Evolutionary conservation across 2,113 vertebrate species (phyloP).

Genomic region (Myodes glareolus): DNA sequence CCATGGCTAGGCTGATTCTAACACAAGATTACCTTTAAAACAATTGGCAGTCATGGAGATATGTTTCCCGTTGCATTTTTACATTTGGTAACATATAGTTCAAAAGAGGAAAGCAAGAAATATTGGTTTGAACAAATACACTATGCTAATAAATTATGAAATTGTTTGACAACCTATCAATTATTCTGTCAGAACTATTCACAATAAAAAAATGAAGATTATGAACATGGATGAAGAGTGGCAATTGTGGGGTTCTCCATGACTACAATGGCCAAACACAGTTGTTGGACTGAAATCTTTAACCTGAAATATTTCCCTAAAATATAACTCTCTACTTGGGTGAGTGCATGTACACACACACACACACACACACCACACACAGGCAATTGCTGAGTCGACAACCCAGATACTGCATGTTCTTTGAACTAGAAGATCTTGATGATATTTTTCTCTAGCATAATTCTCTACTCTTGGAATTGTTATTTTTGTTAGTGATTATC

Average conservation of each 20-base stretch:
- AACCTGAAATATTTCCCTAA: not conserved
- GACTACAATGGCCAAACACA: not conserved
- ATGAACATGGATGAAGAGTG: not conserved
- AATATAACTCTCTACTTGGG: not conserved
- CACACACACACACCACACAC: rapidly evolving
- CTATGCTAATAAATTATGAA: not conserved
- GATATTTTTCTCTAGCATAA: not conserved
- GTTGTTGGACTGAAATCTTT: not conserved
- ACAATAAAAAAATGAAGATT: not conserved
- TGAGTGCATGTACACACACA: not conserved
- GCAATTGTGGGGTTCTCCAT: not conserved
- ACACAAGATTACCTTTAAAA: conserved; percentile 10
- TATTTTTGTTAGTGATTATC: not conserved
- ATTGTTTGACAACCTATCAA: not conserved
- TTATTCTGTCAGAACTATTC: not conserved
- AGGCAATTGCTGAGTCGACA: not conserved
- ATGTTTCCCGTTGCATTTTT: not conserved
- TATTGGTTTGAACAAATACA: not conserved
- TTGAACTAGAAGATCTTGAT: not conserved
- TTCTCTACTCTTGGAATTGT: not conserved
- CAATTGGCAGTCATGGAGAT: not conserved
- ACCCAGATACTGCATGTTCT: not conserved
- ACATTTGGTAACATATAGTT: not conserved
- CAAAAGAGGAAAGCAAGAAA: not conserved
- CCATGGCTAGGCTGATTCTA: not conserved